Evolutionary conservation across 2,888 invertebrate genomes (phyloP), one percentile per base, ranked within the genome.

Genomic region (Aphidoletes aphidimyza): DNA sequence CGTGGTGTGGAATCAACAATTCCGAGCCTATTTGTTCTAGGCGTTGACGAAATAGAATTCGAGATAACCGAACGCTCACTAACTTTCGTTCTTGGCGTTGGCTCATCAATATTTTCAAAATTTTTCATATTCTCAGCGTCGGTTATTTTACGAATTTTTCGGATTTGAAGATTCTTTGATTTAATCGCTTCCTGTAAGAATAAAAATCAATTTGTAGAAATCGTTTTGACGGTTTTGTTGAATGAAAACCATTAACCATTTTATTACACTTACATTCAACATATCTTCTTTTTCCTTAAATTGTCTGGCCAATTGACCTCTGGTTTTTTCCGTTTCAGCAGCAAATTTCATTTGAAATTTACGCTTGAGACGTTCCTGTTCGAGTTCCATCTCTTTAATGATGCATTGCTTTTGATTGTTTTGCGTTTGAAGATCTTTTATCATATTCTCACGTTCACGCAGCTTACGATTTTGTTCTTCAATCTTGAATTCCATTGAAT

Each of bases 311-410:
- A 95, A 91, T 89, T 96, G 95, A 83, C 93, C 93, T 30, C 92
- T 93, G 89, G 93, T 91, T 88, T 94, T 95, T 86, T 95, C 95
- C 85, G 94, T 94, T 88, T 95, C 94, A 0, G 92, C 92, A 0
- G 93, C 94, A 37, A 95, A 92, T 87, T 93, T 93, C 14, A 92
- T 90, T 86, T 91, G 91, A 86, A 91, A 92, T 88, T 93, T 93
- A 0, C 22, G 83, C 22, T 47, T 42, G 1, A 45, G 26, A 14
- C 47, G 83, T 86, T 92, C 92, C 85, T 93, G 93, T 87, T 93
- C 93, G 86, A 92, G 93, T 85, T 94, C 94, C 1, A 93, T 88
- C 86, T 92, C 92, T 86, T 93, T 93, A 87, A 93, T 93, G 85
- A 91, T 93, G 0, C 94, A 89, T 85, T 93, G 90, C 86, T 94